Evolutionary conservation across 2,113 vertebrate genomes (phyloP).

Genomic region (Varanus komodoensis): DNA sequence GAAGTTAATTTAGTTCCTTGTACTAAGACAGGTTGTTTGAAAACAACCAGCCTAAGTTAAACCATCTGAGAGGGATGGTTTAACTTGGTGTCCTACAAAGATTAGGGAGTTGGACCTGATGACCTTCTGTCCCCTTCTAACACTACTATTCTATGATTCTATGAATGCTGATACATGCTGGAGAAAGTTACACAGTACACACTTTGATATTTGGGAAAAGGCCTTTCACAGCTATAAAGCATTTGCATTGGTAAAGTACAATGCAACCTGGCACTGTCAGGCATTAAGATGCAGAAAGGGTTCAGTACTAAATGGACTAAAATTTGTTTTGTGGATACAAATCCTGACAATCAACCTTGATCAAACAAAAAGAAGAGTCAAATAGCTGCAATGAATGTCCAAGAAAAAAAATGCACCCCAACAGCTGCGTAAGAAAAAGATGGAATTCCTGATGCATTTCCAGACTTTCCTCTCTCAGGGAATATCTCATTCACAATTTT

Average conservation of each 20-base stretch:
- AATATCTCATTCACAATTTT: not conserved
- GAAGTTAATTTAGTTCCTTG: not conserved
- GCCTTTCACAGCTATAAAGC: not conserved
- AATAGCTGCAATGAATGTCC: not conserved
- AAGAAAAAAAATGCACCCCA: not conserved
- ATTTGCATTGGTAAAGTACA: not conserved
- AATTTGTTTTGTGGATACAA: not conserved
- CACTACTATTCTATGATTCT: too few species aligned
- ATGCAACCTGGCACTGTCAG: not conserved
- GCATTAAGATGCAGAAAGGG: not conserved
- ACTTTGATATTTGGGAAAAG: not conserved
- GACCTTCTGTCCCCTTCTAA: too few species aligned
- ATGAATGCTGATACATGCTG: too few species aligned
- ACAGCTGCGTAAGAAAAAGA: not conserved
- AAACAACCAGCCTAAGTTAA: not conserved
- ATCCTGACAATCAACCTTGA: not conserved
- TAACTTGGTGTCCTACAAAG: too few species aligned
- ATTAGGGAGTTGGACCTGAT: too few species aligned
- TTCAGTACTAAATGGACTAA: not conserved
- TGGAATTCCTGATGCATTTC: not conserved
- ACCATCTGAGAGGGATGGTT: too few species aligned
- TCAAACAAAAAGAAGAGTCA: conserved; percentile 3
- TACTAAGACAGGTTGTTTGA: not conserved
- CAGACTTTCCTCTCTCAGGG: not conserved
- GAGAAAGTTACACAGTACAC: not conserved